phyloP scores from a whole-genome alignment of 2,888 invertebrate genomes.

The Belgica antarctica region DNA sequence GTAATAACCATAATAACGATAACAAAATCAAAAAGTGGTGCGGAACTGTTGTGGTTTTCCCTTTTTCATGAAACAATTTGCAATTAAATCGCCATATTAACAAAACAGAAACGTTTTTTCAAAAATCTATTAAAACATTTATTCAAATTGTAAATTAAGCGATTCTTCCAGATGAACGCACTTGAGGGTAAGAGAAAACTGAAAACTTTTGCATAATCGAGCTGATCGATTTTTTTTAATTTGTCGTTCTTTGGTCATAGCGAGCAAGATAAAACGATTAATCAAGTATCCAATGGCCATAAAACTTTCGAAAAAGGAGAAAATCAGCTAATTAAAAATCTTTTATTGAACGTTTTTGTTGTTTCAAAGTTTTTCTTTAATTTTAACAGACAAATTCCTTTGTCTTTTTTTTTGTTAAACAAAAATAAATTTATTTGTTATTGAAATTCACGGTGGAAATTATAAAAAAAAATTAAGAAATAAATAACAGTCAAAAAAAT shows the following conservation, averaged over 20 bases:
- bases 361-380: background rate
- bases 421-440: too few species aligned
- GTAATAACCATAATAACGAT: too few species aligned
- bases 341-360: background rate
- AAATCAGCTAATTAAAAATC: constrained; percentile 4
- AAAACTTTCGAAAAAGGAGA: background rate
- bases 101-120: background rate
- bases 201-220: constrained; percentile 9
- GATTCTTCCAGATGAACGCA: background rate
- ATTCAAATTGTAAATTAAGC: background rate
- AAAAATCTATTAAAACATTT: background rate
- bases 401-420: too few species aligned
- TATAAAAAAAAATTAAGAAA: constrained; percentile 20
- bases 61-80: too few species aligned
- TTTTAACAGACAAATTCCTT: background rate
- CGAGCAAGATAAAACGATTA: background rate
- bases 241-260: background rate
- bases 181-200: background rate
- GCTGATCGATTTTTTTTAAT: background rate
- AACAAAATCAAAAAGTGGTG: too few species aligned
- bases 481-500: constrained; percentile 16
- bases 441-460: constrained; percentile 13
- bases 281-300: constrained; percentile 9
- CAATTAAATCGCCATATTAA: constrained; percentile 17
- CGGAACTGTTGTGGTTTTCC: too few species aligned